phyloP scores from a whole-genome alignment of 2,888 invertebrate species.

The Eutolmus rufibarbis region DNA sequence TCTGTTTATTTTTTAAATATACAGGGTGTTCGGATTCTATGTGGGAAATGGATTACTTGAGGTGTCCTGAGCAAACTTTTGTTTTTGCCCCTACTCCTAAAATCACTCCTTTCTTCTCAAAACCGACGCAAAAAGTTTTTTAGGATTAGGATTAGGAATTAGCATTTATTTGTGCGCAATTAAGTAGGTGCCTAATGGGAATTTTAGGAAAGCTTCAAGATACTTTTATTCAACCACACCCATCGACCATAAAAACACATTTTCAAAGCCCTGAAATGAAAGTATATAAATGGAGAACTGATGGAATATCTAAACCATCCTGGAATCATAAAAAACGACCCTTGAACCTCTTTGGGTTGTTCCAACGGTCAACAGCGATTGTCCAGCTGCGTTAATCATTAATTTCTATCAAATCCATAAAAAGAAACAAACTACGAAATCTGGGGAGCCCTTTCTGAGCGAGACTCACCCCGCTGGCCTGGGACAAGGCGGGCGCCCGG shows the following conservation, averaged over 20 bases:
- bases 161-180: too few species aligned
- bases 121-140: too few species aligned
- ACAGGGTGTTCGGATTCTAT: too few species aligned
- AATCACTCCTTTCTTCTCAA: too few species aligned
- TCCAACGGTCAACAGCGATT: neutral
- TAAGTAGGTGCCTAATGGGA: too few species aligned
- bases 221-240: neutral
- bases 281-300: neutral
- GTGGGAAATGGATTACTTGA: too few species aligned
- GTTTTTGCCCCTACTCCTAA: too few species aligned
- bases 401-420: neutral
- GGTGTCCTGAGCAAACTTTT: too few species aligned
- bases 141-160: too few species aligned
- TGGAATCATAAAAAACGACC: neutral
- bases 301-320: neutral
- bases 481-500: neutral
- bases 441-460: neutral
- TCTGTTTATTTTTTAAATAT: too few species aligned
- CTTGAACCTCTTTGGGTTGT: neutral
- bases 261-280: neutral
- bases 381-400: neutral
- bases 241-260: neutral
- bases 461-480: neutral
- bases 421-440: neutral
- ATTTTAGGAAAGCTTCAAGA: neutral